Evolutionary conservation across 2,113 vertebrate genomes (phyloP).

Genomic region (Naja naja): DNA sequence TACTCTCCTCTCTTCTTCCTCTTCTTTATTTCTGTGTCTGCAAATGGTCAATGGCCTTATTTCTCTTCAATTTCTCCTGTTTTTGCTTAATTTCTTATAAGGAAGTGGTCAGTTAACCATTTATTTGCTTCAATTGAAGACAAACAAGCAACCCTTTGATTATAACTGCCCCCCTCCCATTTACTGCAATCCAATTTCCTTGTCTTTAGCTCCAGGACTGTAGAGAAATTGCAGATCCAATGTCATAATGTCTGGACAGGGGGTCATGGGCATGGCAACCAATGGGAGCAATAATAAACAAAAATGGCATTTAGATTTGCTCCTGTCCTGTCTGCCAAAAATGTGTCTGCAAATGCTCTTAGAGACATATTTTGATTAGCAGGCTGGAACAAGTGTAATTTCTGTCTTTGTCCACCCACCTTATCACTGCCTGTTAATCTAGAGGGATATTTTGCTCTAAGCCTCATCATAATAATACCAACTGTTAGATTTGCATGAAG

Average conservation of each 20-base stretch:
- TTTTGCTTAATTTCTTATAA: neutral
- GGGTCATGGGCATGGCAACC: neutral
- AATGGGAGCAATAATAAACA: neutral
- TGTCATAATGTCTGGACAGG: constrained; percentile 5
- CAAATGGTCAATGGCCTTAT: neutral
- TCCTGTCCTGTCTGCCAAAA: neutral
- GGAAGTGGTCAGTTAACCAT: neutral
- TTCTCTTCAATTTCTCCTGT: neutral
- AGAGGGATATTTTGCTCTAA: constrained; percentile 2
- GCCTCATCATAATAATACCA: accelerated
- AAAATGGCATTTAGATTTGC: neutral
- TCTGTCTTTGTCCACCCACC: neutral
- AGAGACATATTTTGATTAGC: neutral
- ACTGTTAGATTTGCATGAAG: too few species aligned
- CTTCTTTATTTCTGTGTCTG: neutral
- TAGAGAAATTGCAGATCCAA: accelerated
- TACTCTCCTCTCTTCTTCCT: neutral
- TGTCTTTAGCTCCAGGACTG: neutral
- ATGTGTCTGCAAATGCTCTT: accelerated
- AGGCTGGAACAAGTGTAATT: neutral
- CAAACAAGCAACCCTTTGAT: neutral
- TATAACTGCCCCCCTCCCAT: neutral
- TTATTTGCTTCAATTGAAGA: neutral
- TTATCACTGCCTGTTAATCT: constrained; percentile 4
- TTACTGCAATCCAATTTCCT: neutral